These are phyloP conservation scores for Oscarella lobularis DNA, from an alignment of 37 sponge, comb jelly and placozoan genomes.

Conservation along the genomic window DNA sequence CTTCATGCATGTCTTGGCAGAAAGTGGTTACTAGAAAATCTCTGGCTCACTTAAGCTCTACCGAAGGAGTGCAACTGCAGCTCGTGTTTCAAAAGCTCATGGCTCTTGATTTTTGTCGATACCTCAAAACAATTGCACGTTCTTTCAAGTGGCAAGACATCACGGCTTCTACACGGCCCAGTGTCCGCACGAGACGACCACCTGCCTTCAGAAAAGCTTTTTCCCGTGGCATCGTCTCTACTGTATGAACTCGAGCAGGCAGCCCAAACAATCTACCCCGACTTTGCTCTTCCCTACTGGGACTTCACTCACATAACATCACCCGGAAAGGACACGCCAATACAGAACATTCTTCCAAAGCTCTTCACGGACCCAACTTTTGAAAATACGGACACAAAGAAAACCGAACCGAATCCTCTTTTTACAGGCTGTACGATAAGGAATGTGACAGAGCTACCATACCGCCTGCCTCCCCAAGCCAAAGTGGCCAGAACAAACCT, in stretches of 20 bases:
- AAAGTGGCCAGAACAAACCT: neutral
- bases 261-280: neutral
- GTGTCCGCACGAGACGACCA: constrained; percentile 1
- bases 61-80: neutral
- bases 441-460: too few relatives aligned
- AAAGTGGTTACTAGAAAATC: neutral
- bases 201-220: neutral
- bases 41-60: neutral
- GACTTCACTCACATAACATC: neutral
- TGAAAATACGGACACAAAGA: neutral
- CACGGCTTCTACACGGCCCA: neutral
- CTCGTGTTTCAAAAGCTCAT: neutral
- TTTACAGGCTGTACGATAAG: too few relatives aligned
- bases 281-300: neutral
- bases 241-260: neutral
- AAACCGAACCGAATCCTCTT: neutral
- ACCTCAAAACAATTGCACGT: neutral
- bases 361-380: neutral
- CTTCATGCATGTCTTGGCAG: too few relatives aligned
- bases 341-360: neutral
- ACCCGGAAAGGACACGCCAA: neutral
- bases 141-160: neutral
- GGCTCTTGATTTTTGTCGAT: too few relatives aligned
- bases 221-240: neutral
- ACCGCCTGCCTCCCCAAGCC: neutral